Percentiles rank a stretch among this genome's conserved stretches.
Evolutionary conservation across 2,888 invertebrate genomes (phyloP).

Genomic region (Nezara viridula): DNA sequence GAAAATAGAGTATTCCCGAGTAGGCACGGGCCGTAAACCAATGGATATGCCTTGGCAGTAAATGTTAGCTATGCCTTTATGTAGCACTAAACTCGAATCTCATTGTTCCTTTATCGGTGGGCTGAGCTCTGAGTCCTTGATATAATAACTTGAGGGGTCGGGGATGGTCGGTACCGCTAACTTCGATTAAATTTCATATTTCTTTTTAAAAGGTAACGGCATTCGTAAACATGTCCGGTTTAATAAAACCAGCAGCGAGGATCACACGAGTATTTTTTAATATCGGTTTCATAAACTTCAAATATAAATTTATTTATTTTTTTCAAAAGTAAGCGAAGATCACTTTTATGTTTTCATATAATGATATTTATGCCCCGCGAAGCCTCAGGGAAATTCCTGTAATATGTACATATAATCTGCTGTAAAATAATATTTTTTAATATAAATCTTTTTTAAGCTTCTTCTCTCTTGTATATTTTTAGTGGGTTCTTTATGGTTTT

Average conservation of each 20-base stretch:
- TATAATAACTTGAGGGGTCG: neutral
- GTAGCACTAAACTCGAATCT: constrained; percentile 8
- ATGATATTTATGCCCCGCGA: neutral
- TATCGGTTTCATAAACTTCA: neutral
- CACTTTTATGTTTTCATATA: neutral
- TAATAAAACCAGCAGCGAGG: neutral
- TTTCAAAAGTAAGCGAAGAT: neutral
- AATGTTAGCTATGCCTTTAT: constrained; percentile 42
- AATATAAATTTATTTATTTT: neutral
- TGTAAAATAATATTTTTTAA: neutral
- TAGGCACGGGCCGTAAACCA: constrained; percentile 1
- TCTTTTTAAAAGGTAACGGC: neutral
- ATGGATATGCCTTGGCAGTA: constrained; percentile 27
- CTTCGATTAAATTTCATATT: constrained; percentile 11
- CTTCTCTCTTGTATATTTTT: neutral
- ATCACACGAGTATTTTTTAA: neutral
- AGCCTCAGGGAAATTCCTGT: neutral
- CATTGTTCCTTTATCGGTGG: constrained; percentile 29
- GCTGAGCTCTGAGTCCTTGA: neutral
- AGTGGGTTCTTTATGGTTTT: neutral
- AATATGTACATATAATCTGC: neutral
- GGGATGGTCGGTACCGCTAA: neutral
- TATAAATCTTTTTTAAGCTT: neutral
- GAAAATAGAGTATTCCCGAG: neutral
- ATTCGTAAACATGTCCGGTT: neutral